These are phyloP conservation scores for Hemithea aestivaria DNA, from an alignment of 2,888 invertebrate species.

Conservation along the genomic window DNA sequence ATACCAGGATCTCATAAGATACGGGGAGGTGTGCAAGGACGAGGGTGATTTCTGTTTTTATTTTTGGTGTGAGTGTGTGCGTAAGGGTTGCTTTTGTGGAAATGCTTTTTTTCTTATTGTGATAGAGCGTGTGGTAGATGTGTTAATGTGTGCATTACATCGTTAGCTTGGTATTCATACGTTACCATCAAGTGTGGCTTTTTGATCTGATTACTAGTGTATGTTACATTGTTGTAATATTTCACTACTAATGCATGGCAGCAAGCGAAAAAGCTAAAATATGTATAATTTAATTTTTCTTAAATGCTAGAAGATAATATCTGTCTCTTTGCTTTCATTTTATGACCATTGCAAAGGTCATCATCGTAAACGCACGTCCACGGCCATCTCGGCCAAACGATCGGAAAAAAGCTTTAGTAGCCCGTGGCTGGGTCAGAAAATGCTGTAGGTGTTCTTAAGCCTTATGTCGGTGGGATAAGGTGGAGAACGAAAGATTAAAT, in stretches of 20 bases:
- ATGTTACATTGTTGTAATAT: no score
- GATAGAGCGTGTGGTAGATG: no score
- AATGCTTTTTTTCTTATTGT: slow-evolving; percentile 20
- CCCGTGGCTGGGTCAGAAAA: neutral
- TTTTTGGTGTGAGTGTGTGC: slow-evolving; percentile 17
- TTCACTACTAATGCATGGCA: no score
- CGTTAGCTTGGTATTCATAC: no score
- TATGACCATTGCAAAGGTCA: slow-evolving; percentile 19
- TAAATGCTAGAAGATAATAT: slow-evolving; percentile 10
- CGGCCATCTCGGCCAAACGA: slow-evolving; percentile 26
- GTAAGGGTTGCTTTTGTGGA: slow-evolving; percentile 9
- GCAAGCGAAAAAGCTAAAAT: no score
- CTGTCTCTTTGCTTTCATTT: slow-evolving; percentile 12
- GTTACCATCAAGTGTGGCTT: no score
- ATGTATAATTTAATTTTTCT: no score
- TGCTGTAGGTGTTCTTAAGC: no score
- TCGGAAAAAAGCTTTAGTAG: slow-evolving; percentile 15
- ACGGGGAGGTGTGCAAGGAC: slow-evolving; percentile 30
- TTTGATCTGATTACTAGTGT: no score
- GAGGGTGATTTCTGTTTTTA: slow-evolving; percentile 26
- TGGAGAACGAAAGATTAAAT: slow-evolving; percentile 36
- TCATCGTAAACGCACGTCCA: slow-evolving; percentile 14
- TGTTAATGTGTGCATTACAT: no score
- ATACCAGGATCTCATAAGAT: slow-evolving; percentile 53
- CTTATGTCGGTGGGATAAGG: slow-evolving; percentile 18